Evolutionary conservation across 2,888 invertebrate species (phyloP).

Genomic region (Clivina fossor): DNA sequence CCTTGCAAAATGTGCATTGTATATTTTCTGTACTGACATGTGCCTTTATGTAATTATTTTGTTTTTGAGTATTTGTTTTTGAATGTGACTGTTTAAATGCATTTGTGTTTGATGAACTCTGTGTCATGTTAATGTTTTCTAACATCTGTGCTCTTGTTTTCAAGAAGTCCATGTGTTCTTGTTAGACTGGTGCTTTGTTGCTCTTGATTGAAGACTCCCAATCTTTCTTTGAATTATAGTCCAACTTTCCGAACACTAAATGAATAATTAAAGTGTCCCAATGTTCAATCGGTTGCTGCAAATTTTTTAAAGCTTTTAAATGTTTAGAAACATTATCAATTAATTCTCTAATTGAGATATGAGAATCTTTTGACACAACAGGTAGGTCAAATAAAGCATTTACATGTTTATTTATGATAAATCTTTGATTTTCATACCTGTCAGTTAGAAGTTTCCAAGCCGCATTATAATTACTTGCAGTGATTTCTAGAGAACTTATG

Average conservation of each 20-base stretch:
- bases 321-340: neutral
- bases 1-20: neutral
- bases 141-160: neutral
- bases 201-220: slow-evolving; percentile 4
- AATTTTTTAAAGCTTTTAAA: slow-evolving; percentile 1
- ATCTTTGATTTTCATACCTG: slow-evolving; percentile 5
- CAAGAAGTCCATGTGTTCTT: neutral
- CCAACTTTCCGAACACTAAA: slow-evolving; percentile 1
- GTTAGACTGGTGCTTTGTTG: neutral
- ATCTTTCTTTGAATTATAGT: slow-evolving; percentile 2
- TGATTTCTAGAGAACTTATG: slow-evolving; percentile 9
- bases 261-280: slow-evolving; percentile 9
- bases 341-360: neutral
- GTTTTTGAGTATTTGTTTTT: neutral
- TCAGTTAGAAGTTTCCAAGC: slow-evolving; percentile 9
- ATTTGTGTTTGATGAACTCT: neutral
- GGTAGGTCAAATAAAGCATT: slow-evolving; percentile 7
- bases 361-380: neutral
- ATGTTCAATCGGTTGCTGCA: slow-evolving; percentile 6
- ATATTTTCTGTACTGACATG: neutral
- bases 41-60: neutral
- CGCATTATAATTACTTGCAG: slow-evolving; percentile 17
- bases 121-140: slow-evolving; percentile 3
- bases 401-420: slow-evolving; percentile 3
- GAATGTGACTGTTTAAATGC: neutral